Base-by-base conservation (phyloP, 2,888 invertebrate species). In the Volucella zonaria region DNA sequence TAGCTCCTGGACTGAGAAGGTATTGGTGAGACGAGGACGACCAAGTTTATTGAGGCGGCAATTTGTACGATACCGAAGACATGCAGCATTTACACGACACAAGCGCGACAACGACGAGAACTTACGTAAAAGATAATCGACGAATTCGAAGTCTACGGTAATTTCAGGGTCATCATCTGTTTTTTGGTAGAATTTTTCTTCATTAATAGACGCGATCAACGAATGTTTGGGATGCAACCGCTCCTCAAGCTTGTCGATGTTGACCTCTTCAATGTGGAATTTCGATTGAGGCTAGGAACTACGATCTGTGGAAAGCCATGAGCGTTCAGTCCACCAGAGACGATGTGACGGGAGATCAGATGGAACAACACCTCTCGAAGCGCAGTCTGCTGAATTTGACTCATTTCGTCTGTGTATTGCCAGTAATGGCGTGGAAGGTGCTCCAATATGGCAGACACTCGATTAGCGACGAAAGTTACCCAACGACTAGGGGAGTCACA, bases 321-420 rank as follows among this genome's bases (percentile, higher is more conserved):
- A 23, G 18, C 2, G 3, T 23, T 2, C 18, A 23, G 18, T 23
- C 18, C 18, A 23, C 18, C 18, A 23, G 18, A 23, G 18, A 3
- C 18, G 18, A 23, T 23, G 18, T 23, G 18, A 23, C 18, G 18
- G 18, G 18, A 23, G 18, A 23, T 23, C 18, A 23, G 18, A 23
- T 23, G 18, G 18, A 23, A 23, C 18, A 2, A 23, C 3, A 23
- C 18, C 18, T 23, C 18, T 23, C 18, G 18, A 23, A 23, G 38
- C 51, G n/a, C 64, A 64, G 15, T 64, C 49, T 10, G 47, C 14
- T 51, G 49, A 51, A 10, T 64, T 64, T 1, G 2, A n/a, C 18
- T 64, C 64, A 1, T n/a, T n/a, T n/a, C n/a, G n/a, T n/a, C n/a
- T n/a, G 51, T 47, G 38, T 64, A 45, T 49, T 51, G 47, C 51